Conservation (phyloP, 2,797 vertebrate genomes). For the Halcyon badia region DNA sequence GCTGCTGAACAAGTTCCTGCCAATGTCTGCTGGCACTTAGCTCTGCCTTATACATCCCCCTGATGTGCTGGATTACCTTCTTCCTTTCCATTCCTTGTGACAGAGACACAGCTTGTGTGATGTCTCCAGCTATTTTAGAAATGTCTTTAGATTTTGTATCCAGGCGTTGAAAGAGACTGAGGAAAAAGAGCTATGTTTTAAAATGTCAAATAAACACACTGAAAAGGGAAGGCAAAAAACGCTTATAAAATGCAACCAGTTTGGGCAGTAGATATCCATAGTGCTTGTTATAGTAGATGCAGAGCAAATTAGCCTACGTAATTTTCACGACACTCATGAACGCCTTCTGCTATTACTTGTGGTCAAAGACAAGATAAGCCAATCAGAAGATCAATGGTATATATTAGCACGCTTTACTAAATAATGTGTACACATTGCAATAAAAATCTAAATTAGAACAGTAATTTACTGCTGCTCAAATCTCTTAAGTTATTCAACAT, state of each 20-base stretch:
- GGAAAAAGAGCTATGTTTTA: background rate
- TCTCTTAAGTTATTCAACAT: background rate
- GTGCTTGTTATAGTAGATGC: background rate
- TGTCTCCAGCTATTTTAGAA: conserved; percentile 96
- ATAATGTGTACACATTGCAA: background rate
- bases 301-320: background rate
- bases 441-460: background rate
- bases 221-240: background rate
- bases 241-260: background rate
- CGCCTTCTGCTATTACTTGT: background rate
- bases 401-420: background rate
- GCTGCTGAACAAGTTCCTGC: conserved; percentile 96
- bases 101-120: conserved; percentile 97
- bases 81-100: conserved; percentile 97
- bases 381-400: background rate
- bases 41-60: conserved; percentile 94
- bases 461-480: background rate
- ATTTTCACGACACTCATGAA: background rate
- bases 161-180: conserved; percentile 94
- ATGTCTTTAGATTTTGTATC: conserved; percentile 96
- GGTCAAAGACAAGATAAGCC: background rate
- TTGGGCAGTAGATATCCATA: background rate
- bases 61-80: conserved; percentile 97
- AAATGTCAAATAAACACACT: background rate
- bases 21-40: conserved; percentile 95